Evolutionary conservation across 2,113 vertebrate genomes (phyloP), one percentile per base, ranked within the genome.

Genomic region (Myrmecophaga tridactyla): DNA sequence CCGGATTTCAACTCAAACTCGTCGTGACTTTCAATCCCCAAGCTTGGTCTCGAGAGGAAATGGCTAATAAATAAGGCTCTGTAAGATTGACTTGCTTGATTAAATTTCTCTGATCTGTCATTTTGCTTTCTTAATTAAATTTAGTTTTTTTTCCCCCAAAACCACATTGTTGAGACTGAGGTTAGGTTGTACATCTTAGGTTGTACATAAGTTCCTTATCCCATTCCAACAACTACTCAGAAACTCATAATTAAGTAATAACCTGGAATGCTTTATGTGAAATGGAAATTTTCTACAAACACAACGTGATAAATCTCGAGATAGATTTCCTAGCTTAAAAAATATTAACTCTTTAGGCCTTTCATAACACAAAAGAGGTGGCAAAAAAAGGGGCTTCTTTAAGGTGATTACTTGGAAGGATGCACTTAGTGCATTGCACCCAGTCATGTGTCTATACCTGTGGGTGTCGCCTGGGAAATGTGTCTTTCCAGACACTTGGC

Each of bases 41-140:
- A 14, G 3, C 29, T 29, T 31, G 0, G 0, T 81, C 36, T 84
- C 15, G 0, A 46, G 53, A 41, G 53, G 36, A 43, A 27, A 48
- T 12, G 51, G 43, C 1, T 46, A 43, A 18, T 77, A 80, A 60
- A 62, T 25, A 31, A 41, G 15, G 11, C 27, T 46, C 13, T 25
- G 14, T 29, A 41, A 20, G 41, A 34, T 1, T 13, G 72, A 58
- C 73, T 58, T 63, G 43, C 60, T 39, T 31, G 46, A 48, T 48
- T 65, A 60, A 4, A 27, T 29, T 80, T 69, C 77, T 75, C 34
- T 46, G 23, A 31, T 39, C 41, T 82, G 41, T 63, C 75, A 63
- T 78, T 83, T 93, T 89, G 3, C 73, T 51, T 93, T 89, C 72
- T 94, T 67, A 84, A 93, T 87, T 87, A 70, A 58, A 48, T 6